phyloP scores from a whole-genome alignment of 2,888 invertebrate species.

The Ectemnius continuus region DNA sequence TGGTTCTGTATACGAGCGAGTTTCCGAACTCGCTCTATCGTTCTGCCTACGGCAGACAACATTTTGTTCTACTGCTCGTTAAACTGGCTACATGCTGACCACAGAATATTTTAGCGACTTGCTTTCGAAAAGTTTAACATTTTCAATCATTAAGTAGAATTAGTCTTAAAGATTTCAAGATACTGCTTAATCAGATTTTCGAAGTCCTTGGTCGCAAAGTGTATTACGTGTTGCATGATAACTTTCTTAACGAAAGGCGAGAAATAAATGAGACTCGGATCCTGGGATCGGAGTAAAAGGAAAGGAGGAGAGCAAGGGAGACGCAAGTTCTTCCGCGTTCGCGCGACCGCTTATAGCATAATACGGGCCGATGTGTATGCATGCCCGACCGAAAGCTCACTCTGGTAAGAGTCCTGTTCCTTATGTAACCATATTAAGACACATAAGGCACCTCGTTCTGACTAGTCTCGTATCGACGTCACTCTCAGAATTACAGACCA shows the following conservation, averaged over 20 bases:
- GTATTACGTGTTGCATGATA: slow-evolving; percentile 57
- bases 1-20: slow-evolving; percentile 23
- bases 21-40: slow-evolving; percentile 3
- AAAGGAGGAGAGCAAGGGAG: slow-evolving; percentile 36
- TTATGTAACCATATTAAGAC: slow-evolving; percentile 71
- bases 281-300: slow-evolving; percentile 8
- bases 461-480: slow-evolving; percentile 26
- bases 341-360: slow-evolving; percentile 71
- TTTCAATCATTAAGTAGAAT: no score
- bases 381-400: slow-evolving; percentile 59
- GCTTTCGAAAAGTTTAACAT: no score
- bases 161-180: no score
- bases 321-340: slow-evolving; percentile 72
- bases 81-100: no score
- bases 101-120: no score
- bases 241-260: slow-evolving; percentile 20
- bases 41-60: no score
- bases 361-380: slow-evolving; percentile 63
- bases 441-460: slow-evolving; percentile 32
- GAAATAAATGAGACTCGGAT: slow-evolving; percentile 16
- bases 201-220: slow-evolving; percentile 41
- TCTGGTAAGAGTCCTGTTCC: slow-evolving; percentile 54
- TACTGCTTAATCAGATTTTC: no score
- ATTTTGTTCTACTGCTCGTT: no score
- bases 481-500: slow-evolving; percentile 10